Evolutionary conservation across 2,113 vertebrate genomes (phyloP).

Genomic region (Microtus montanus): DNA sequence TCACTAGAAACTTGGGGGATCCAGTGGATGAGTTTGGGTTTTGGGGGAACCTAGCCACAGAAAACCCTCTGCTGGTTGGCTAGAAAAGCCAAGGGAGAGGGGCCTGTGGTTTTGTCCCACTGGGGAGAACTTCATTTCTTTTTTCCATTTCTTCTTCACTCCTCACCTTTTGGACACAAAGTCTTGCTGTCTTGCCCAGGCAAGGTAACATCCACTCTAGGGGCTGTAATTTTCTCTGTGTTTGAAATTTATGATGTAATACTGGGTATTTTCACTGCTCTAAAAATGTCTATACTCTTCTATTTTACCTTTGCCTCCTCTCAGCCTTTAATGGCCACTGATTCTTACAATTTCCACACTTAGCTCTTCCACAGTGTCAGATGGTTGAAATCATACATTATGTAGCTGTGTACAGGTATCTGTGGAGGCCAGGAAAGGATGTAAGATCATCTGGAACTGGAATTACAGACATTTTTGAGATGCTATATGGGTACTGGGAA

Average conservation of each 20-base stretch:
- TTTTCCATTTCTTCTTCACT: neutral
- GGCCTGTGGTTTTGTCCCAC: too few relatives aligned
- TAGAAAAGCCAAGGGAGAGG: too few relatives aligned
- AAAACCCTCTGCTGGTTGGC: too few relatives aligned
- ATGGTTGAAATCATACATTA: neutral
- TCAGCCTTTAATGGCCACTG: neutral
- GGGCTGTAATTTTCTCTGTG: neutral
- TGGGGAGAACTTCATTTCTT: neutral
- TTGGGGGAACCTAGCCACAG: too few relatives aligned
- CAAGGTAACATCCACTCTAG: neutral
- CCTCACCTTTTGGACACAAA: neutral
- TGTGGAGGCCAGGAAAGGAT: neutral
- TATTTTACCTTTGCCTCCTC: neutral
- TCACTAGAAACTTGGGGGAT: too few relatives aligned
- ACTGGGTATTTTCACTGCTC: neutral
- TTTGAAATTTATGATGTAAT: neutral
- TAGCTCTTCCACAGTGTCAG: neutral
- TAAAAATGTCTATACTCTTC: neutral
- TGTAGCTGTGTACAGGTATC: neutral
- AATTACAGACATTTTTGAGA: neutral
- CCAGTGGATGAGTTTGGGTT: too few relatives aligned
- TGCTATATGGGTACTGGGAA: neutral
- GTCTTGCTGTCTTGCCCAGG: neutral
- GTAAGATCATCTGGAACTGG: neutral
- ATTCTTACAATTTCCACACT: neutral